phyloP scores from a whole-genome alignment of 2,113 vertebrate genomes.

The Cyphomyrus discorhynchus region DNA sequence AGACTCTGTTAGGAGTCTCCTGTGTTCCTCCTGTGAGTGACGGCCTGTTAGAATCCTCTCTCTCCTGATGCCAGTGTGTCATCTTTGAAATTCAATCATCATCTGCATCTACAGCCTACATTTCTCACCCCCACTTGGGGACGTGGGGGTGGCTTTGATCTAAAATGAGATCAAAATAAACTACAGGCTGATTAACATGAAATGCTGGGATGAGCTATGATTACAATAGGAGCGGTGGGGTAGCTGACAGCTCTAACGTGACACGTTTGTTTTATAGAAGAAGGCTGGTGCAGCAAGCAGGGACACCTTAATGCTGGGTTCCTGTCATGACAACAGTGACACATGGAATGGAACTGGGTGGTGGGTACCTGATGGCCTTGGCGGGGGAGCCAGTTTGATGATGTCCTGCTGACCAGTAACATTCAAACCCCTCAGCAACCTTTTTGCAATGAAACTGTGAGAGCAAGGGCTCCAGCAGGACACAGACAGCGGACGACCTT shows the following conservation, averaged over 20 bases:
- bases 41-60: constrained; percentile 17
- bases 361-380: background rate
- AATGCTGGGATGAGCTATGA: background rate
- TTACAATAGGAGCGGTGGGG: too few relatives aligned
- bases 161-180: background rate
- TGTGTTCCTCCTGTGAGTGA: background rate
- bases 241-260: background rate
- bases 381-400: background rate
- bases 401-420: background rate
- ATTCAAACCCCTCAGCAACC: background rate
- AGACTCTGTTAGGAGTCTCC: background rate
- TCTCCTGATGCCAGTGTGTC: constrained; percentile 44
- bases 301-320: background rate
- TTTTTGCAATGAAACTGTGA: background rate
- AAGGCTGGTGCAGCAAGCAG: background rate
- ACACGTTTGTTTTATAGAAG: background rate
- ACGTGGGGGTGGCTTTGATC: background rate
- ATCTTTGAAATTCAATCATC: constrained; percentile 55
- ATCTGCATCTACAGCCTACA: constrained; percentile 38
- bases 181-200: background rate
- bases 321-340: background rate
- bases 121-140: constrained; percentile 34
- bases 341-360: background rate
- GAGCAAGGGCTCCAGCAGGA: background rate
- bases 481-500: background rate